phyloP scores from a whole-genome alignment of 2,888 invertebrate species.

The Octonoba sinensis region DNA sequence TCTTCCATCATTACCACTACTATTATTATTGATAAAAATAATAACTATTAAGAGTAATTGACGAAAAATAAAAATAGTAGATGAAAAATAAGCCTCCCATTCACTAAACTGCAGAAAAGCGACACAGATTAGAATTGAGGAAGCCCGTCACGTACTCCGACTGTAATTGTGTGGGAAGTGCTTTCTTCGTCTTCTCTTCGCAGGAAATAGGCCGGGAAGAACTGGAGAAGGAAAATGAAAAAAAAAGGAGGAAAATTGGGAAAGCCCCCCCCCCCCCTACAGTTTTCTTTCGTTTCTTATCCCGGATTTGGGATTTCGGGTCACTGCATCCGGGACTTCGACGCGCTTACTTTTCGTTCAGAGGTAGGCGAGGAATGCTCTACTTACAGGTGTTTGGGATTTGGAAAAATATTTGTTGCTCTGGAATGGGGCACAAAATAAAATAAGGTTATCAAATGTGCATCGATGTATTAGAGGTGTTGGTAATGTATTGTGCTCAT shows the following conservation, averaged over 20 bases:
- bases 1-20: too few relatives aligned
- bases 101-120: too few relatives aligned
- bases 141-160: conserved; percentile 43
- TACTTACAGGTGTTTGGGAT: too few relatives aligned
- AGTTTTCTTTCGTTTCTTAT: conserved; percentile 16
- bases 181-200: conserved; percentile 20
- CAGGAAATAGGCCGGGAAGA: conserved; percentile 46
- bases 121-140: conserved; percentile 3
- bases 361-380: background rate
- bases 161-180: conserved; percentile 63
- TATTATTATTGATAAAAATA: too few relatives aligned
- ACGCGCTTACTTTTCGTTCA: background rate
- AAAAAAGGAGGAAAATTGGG: conserved; percentile 6
- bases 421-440: too few relatives aligned
- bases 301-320: conserved; percentile 27
- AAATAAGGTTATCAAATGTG: too few relatives aligned
- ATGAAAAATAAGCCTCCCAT: too few relatives aligned
- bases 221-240: conserved; percentile 2
- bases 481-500: too few relatives aligned
- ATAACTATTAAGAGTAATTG: too few relatives aligned
- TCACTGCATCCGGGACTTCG: conserved; percentile 28
- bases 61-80: too few relatives aligned
- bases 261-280: conserved; percentile 20
- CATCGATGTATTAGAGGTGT: too few relatives aligned
- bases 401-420: too few relatives aligned